phyloP scores from a whole-genome alignment of 2,888 invertebrate species.

The Elysia crispata region DNA sequence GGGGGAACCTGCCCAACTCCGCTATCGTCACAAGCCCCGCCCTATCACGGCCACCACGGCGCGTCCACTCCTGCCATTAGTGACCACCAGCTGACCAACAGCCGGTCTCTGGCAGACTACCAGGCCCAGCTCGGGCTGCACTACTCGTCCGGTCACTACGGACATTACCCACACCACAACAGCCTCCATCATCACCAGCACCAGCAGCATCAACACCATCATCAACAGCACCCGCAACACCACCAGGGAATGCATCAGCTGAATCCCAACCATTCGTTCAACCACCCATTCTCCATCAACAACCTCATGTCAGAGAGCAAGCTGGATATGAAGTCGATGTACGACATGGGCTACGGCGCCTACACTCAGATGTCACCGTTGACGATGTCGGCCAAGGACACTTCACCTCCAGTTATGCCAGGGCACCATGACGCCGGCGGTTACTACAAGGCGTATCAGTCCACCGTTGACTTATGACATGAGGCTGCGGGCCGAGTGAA shows the following conservation, averaged over 20 bases:
- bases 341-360: slow-evolving; percentile 79
- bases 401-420: slow-evolving; percentile 56
- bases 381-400: slow-evolving; percentile 56
- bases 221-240: slow-evolving; percentile 57
- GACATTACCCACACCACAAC: slow-evolving; percentile 76
- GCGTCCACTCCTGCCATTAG: slow-evolving; percentile 44
- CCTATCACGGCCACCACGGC: slow-evolving; percentile 26
- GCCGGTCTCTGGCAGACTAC: slow-evolving; percentile 49
- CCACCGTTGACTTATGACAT: slow-evolving; percentile 69
- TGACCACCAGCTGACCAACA: slow-evolving; percentile 38
- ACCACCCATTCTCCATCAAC: slow-evolving; percentile 97
- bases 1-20: slow-evolving; percentile 44
- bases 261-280: slow-evolving; percentile 76
- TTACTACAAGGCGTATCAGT: slow-evolving; percentile 71
- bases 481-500: neutral
- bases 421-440: slow-evolving; percentile 57
- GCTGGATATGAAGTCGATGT: slow-evolving; percentile 91
- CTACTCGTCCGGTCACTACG: slow-evolving; percentile 72
- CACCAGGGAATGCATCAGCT: slow-evolving; percentile 67
- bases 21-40: slow-evolving; percentile 38
- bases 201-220: slow-evolving; percentile 54
- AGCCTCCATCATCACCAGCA: slow-evolving; percentile 51
- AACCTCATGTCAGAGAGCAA: slow-evolving; percentile 89
- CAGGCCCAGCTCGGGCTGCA: slow-evolving; percentile 46
- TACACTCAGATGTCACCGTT: slow-evolving; percentile 63